Percentiles rank a stretch among this genome's conserved stretches.
Conservation (phyloP, 2,888 invertebrate species). For the Leptura quadrifasciata region DNA sequence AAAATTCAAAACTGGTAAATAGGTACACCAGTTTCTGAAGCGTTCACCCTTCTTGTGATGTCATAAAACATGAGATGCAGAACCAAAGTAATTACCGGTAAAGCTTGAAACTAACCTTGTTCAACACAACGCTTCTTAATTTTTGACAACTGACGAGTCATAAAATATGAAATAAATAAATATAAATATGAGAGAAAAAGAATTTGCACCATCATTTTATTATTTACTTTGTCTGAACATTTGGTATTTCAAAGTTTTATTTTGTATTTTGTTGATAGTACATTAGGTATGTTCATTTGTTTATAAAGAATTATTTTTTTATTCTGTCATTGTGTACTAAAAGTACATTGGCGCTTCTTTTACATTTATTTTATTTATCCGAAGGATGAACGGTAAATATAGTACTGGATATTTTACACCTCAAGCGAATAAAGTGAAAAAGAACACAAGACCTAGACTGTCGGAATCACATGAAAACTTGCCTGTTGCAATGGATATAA, state of each 20-base stretch:
- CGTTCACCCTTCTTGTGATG: no score
- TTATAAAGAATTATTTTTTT: neutral
- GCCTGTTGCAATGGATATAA: slow-evolving; percentile 29
- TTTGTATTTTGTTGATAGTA: neutral
- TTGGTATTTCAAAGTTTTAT: neutral
- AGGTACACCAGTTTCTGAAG: no score
- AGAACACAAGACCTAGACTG: neutral
- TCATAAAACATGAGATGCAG: no score
- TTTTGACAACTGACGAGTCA: neutral
- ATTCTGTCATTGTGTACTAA: neutral
- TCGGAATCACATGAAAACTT: slow-evolving; percentile 42
- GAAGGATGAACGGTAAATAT: slow-evolving; percentile 53
- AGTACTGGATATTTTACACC: slow-evolving; percentile 58
- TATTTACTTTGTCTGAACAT: neutral
- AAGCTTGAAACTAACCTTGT: no score
- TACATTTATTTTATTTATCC: neutral
- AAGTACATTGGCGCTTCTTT: neutral
- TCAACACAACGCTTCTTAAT: no score
- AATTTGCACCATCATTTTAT: no score
- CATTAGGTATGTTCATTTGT: neutral
- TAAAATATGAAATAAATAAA: neutral
- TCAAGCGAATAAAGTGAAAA: slow-evolving; percentile 45
- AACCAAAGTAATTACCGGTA: no score
- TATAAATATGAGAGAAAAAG: neutral
- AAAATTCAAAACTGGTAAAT: no score